Evolutionary conservation across 2,888 invertebrate genomes (phyloP), one percentile per base, ranked within the genome.

Genomic region (Prosapia bicincta): DNA sequence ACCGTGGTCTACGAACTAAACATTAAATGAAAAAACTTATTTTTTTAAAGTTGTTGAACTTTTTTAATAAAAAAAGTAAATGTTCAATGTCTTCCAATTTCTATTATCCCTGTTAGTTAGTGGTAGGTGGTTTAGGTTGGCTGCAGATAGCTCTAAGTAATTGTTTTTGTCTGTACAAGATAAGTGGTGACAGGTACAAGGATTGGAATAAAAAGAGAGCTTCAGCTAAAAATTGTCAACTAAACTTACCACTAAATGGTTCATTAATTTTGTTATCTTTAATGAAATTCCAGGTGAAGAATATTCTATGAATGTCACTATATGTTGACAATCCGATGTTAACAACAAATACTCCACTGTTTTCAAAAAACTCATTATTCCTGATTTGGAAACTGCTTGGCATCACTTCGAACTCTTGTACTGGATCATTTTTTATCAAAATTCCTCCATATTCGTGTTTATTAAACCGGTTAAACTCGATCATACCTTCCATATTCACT

Each of bases 381-480:
- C 92, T 91, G 71, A 98, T 90, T 13, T 89, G 82, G 66, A 97
- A 88, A 80, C 88, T 88, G 0, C 91, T 90, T 0, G 92, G 92
- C 24, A 95, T 85, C 20, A 81, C 75, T 28, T 81, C 81, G 70
- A 78, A 78, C 25, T 79, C 76, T 43, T 81, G 80, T 2, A 78
- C 72, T 87, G 78, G 87, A 77, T 91, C 89, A 85, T 97, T 98
- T 83, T 93, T 91, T 73, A 99, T 92, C 28, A 94, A 89, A 68
- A 99, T 87, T 1, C 93, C 93, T 10, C 98, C 98, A 81, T 92
- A 92, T 71, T 86, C 86, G 66, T 98, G 96, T 76, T 91, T 90
- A 77, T 90, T 89, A 83, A 98, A 98, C 81, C 93, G 92, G 85
- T 98, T 98, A 83, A 94, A 95, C 82, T 96, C 96, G 74, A 97